Evolutionary conservation across 2,888 invertebrate genomes (phyloP), one percentile per base, ranked within the genome.

Genomic region (Folsomia manolachei): DNA sequence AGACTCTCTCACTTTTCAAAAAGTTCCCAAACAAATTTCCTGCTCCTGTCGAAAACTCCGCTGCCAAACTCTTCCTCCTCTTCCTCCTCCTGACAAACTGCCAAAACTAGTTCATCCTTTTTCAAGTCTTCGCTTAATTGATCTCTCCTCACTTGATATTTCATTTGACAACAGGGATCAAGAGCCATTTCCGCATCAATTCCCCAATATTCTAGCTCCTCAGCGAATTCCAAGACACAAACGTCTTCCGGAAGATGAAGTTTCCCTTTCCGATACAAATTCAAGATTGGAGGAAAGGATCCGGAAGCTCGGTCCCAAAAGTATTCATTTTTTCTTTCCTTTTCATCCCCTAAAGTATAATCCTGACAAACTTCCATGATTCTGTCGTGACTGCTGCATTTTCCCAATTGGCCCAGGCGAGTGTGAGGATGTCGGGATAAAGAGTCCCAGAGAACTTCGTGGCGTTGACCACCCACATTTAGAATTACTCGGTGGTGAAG

Each of bases 151-250:
- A 9, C 7, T 14, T 4, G 4, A 60, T 60, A 60, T n/a, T 60
- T 60, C n/a, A 19, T 7, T 11, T n/a, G 9, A n/a, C 60, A 60
- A 60, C 60, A 60, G 4, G 19, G 7, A n/a, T 60, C 60, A 7
- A 60, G 60, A 60, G 4, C 4, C 4, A n/a, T n/a, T 11, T 60
- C 60, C n/a, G n/a, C n/a, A 60, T 60, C 60, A 60, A 60, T 60
- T n/a, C 23, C 23, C 60, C 60, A 60, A 60, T 60, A 60, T 60
- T 60, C 9, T n/a, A 60, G n/a, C n/a, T 60, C 60, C n/a, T 60
- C 60, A n/a, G n/a, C 19, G 7, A 60, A 60, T 11, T 60, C 60
- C n/a, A 60, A 11, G n/a, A n/a, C 60, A 60, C 60, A 60, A 60
- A 60, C 7, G 23, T 60, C 23, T 11, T 60, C 60, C 4, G 60